Base-by-base conservation (phyloP, 2,888 invertebrate species). In the Pherbina coryleti region DNA sequence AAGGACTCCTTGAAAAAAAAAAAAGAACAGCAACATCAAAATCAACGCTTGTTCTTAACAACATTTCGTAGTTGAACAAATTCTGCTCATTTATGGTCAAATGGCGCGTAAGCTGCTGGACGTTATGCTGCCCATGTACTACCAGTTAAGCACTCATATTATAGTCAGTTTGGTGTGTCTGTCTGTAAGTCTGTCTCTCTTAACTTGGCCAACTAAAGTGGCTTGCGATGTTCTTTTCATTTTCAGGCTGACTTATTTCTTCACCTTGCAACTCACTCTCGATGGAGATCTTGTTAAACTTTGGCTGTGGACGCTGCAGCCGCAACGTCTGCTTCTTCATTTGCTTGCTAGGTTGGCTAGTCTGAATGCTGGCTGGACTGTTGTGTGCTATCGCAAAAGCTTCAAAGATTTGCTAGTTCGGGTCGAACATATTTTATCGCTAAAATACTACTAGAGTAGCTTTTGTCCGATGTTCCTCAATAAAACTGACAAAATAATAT, bases 401-500 rank as follows among this genome's bases (percentile, higher is more conserved):
- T 75, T 71, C 44, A 69, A 49, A 75, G 71, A 73, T 75, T 51
- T 34, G 62, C 57, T 57, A 31, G 51, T 55, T 28, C 51, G 51
- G 67, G 67, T 67, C 76, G 72, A 77, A 77, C 84, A 84, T 86
- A 87, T 85, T 87, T 85, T 85, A 85, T 85, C 87, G 85, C 86
- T 85, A 87, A 86, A 85, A 85, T 85, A 85, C 85, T 85, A 85
- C 85, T 87, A 84, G 85, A 85, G 85, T 85, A 85, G 85, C 85
- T 84, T 85, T 84, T 85, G 84, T 84, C 83, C 82, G 84, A 87
- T 85, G 85, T 87, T 81, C 82, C 83, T 83, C 87, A 85, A 87
- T 87, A 85, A 85, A 86, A 85, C 87, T 85, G 85, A 85, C 85
- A 85, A 85, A 85, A 85, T 86, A 85, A 87, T 85, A 85, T 87